A percentile compares a stretch with the other conserved stretches of the same genome.
Conservation (phyloP, 2,888 invertebrate species). For the Amaurobius ferox region DNA sequence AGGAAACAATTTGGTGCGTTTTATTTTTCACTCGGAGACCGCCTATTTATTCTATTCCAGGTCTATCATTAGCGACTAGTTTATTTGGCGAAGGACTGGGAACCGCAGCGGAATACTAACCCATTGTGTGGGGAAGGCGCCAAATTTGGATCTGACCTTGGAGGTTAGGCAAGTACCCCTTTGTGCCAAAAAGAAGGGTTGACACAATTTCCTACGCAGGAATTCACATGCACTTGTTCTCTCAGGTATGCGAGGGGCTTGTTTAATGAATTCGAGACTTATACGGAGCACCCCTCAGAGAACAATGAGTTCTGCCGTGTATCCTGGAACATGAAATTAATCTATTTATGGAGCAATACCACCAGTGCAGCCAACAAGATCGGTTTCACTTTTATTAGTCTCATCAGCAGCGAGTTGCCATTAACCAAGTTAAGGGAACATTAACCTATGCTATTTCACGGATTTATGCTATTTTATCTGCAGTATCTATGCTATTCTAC, state of each 20-base stretch:
- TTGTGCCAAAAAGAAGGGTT: conserved; percentile 60
- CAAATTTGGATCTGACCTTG: conserved; percentile 66
- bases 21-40: conserved; percentile 22
- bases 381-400: no score
- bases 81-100: conserved; percentile 53
- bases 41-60: conserved; percentile 62
- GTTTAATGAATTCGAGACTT: background rate
- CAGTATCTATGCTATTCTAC: no score
- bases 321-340: no score
- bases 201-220: conserved; percentile 37
- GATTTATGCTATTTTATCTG: no score
- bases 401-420: no score
- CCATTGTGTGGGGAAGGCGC: conserved; percentile 33
- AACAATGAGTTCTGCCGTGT: no score
- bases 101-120: conserved; percentile 37
- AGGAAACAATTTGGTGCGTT: conserved; percentile 55
- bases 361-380: no score
- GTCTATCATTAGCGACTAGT: conserved; percentile 60
- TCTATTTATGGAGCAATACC: no score
- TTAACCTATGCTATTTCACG: no score
- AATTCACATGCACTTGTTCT: conserved; percentile 25
- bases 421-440: no score
- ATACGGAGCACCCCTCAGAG: no score
- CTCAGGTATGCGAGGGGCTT: background rate
- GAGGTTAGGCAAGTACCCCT: background rate